phyloP scores from a whole-genome alignment of 2,888 invertebrate genomes.

The Gasteruption jaculator region DNA sequence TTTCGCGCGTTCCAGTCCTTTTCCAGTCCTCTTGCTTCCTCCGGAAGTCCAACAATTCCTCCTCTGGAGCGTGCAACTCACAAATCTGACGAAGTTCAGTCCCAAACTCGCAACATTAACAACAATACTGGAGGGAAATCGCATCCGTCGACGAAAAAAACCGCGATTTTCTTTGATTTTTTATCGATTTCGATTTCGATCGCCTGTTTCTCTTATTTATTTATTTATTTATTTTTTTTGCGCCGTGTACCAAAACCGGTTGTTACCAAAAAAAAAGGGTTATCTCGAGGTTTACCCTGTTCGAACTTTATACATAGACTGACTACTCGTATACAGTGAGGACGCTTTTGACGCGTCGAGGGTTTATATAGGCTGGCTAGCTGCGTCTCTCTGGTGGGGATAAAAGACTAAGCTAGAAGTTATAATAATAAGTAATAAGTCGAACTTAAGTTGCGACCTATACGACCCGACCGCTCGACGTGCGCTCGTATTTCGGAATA shows the following conservation, averaged over 20 bases:
- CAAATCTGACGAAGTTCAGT: too few relatives aligned
- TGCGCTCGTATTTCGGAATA: conserved; percentile 14
- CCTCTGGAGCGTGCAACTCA: too few relatives aligned
- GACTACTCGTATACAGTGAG: conserved; percentile 46
- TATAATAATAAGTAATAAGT: conserved; percentile 37
- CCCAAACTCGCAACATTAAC: too few relatives aligned
- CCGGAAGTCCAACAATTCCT: too few relatives aligned
- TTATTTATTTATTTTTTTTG: conserved; percentile 1
- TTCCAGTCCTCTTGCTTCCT: too few relatives aligned
- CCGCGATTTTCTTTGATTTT: too few relatives aligned
- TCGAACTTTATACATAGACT: conserved; percentile 41
- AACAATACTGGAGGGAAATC: too few relatives aligned
- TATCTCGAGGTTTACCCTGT: conserved; percentile 27
- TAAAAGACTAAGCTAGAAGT: conserved; percentile 34
- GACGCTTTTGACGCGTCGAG: conserved; percentile 41
- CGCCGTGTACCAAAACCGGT: conserved; percentile 3
- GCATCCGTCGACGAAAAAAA: too few relatives aligned
- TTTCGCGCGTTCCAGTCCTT: too few relatives aligned
- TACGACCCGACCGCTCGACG: too few relatives aligned
- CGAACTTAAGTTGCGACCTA: conserved; percentile 32
- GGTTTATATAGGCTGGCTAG: conserved; percentile 48
- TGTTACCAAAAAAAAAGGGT: conserved; percentile 2
- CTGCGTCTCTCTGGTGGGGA: conserved; percentile 31
- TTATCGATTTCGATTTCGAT: not conserved
- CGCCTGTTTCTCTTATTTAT: not conserved